phyloP scores from a whole-genome alignment of 2,888 invertebrate genomes.

The Calameuta idolon region DNA sequence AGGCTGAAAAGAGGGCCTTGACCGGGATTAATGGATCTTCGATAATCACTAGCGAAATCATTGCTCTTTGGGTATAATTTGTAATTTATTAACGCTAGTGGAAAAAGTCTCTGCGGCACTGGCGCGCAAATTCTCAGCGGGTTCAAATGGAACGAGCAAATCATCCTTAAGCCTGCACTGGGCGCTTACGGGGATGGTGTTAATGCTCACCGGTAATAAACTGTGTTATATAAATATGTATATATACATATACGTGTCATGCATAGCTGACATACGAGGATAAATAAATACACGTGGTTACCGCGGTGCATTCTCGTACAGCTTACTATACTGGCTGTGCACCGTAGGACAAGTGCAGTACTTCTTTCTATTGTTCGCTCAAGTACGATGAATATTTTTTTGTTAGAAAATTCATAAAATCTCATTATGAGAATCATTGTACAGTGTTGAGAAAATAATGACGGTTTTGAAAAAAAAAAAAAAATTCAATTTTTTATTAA shows the following conservation, averaged over 20 bases:
- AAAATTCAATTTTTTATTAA: not conserved
- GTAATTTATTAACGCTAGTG: not conserved
- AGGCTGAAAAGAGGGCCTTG: not conserved
- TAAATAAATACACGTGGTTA: constrained; percentile 13
- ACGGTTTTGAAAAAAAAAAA: not conserved
- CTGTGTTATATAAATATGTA: not conserved
- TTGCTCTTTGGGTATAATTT: not conserved
- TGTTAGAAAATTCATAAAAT: not conserved
- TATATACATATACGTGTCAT: not conserved
- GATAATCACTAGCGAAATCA: not conserved
- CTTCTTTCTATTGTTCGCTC: not conserved
- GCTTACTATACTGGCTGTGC: not conserved
- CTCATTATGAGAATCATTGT: not conserved
- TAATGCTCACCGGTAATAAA: constrained; percentile 6
- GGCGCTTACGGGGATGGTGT: not conserved
- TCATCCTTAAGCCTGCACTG: not conserved
- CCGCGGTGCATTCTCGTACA: not conserved
- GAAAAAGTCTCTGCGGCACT: not conserved
- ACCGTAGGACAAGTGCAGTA: not conserved
- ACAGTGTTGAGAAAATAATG: not conserved
- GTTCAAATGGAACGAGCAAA: constrained; percentile 7
- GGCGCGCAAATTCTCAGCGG: not conserved
- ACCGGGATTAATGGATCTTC: not conserved
- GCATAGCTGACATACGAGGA: constrained; percentile 3
- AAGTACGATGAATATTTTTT: not conserved